These are phyloP conservation scores for Nesogale talazaci DNA, from an alignment of 2,113 vertebrate genomes.

Conservation along the genomic window DNA sequence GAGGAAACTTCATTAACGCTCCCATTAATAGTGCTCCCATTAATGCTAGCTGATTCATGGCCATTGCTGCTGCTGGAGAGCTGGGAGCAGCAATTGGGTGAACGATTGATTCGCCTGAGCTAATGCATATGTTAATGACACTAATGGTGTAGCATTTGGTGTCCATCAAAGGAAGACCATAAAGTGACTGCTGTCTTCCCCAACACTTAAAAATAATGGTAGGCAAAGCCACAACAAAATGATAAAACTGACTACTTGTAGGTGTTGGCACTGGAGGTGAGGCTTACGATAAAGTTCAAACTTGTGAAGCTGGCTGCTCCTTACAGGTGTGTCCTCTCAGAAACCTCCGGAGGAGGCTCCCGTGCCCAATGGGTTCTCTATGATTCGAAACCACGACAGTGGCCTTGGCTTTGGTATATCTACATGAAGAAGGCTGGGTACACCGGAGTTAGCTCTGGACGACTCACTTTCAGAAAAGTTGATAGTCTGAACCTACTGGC, in stretches of 20 bases:
- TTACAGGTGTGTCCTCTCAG: too few relatives aligned
- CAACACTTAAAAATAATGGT: slow-evolving; percentile 63
- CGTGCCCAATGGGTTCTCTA: too few relatives aligned
- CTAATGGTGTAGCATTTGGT: slow-evolving; percentile 76
- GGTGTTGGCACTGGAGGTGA: too few relatives aligned
- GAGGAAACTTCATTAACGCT: slow-evolving; percentile 84
- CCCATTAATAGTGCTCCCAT: slow-evolving; percentile 83
- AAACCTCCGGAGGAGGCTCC: too few relatives aligned
- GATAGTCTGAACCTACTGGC: too few relatives aligned
- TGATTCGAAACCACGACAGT: too few relatives aligned
- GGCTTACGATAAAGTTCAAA: too few relatives aligned
- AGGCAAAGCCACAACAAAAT: not conserved
- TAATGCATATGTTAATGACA: slow-evolving; percentile 82
- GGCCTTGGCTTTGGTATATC: too few relatives aligned
- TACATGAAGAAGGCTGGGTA: too few relatives aligned
- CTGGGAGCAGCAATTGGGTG: slow-evolving; percentile 69
- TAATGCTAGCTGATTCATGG: slow-evolving; percentile 82
- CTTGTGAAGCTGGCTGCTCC: too few relatives aligned
- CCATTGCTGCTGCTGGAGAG: slow-evolving; percentile 72
- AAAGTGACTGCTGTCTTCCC: slow-evolving; percentile 77
- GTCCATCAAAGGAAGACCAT: slow-evolving; percentile 72
- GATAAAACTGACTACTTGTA: slow-evolving; percentile 73
- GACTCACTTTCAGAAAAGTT: too few relatives aligned
- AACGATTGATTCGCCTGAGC: slow-evolving; percentile 59
- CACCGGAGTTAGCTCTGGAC: too few relatives aligned